These are phyloP conservation scores for Hypsibius dujardini DNA, from an alignment of 1,140 invertebrate species.

Conservation along the genomic window DNA sequence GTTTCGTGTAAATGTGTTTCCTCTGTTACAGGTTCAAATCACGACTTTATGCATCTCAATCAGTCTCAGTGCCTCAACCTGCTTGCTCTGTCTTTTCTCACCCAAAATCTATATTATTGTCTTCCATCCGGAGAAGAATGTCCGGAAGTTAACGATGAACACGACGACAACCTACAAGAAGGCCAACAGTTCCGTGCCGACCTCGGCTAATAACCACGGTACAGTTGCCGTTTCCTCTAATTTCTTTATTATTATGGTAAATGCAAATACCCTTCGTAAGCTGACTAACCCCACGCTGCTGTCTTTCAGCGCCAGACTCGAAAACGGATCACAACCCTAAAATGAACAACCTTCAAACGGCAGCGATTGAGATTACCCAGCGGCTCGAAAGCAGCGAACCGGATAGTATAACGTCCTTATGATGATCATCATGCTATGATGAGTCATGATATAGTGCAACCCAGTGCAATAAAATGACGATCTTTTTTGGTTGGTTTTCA, in stretches of 20 bases:
- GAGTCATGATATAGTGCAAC: too few relatives aligned
- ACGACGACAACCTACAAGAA: slow-evolving; percentile 33
- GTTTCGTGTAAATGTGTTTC: slow-evolving; percentile 25
- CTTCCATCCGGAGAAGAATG: slow-evolving; percentile 48
- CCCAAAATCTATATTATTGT: slow-evolving; percentile 47
- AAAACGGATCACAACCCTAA: slow-evolving; percentile 21
- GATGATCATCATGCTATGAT: slow-evolving; percentile 15
- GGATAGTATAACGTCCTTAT: slow-evolving; percentile 27
- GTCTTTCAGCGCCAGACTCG: neutral
- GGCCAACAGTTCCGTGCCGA: slow-evolving; percentile 27
- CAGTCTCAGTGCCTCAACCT: slow-evolving; percentile 38
- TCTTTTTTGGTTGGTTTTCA: too few relatives aligned
- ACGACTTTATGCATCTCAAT: slow-evolving; percentile 40
- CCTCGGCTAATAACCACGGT: slow-evolving; percentile 30
- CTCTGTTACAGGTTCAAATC: slow-evolving; percentile 36
- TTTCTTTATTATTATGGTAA: neutral
- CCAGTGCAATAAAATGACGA: too few relatives aligned
- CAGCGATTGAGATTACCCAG: slow-evolving; percentile 22
- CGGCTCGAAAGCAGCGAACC: slow-evolving; percentile 24
- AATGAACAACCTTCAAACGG: slow-evolving; percentile 24
- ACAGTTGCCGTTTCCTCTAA: slow-evolving; percentile 13
- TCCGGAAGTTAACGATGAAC: slow-evolving; percentile 40
- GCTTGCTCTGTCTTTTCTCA: slow-evolving; percentile 41
- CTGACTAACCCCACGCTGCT: too few relatives aligned
- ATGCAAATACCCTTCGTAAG: neutral